A percentile compares a stretch with the other conserved stretches of the same genome.
Conservation (phyloP, 2,888 invertebrate genomes). For the Abrostola tripartita region DNA sequence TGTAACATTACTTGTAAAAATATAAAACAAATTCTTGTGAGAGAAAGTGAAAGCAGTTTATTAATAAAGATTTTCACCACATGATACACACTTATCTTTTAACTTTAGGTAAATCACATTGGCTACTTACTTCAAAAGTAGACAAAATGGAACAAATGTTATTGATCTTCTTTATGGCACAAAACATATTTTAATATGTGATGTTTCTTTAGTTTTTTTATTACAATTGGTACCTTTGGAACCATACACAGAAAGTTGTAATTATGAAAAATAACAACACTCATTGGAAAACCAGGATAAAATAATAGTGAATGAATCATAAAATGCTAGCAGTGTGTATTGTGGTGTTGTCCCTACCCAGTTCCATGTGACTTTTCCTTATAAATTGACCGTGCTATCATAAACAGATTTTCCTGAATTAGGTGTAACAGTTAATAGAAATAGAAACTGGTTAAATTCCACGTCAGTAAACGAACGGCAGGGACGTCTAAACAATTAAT, state of each 20-base stretch:
- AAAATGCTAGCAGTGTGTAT: slow-evolving; percentile 12
- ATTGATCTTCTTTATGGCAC: too few species aligned
- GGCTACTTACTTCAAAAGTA: slow-evolving; percentile 19
- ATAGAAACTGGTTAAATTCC: neutral
- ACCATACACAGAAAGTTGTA: neutral
- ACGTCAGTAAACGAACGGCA: neutral
- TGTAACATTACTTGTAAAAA: too few species aligned
- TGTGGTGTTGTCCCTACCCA: neutral
- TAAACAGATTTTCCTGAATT: slow-evolving; percentile 19
- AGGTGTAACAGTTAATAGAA: neutral
- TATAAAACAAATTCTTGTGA: too few species aligned
- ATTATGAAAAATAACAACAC: neutral
- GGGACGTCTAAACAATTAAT: slow-evolving; percentile 7
- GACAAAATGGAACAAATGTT: neutral
- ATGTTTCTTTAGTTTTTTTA: neutral
- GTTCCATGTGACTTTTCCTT: slow-evolving; percentile 33
- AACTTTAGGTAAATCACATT: slow-evolving; percentile 28
- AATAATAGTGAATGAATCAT: slow-evolving; percentile 37
- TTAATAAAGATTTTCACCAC: neutral
- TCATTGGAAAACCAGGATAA: neutral
- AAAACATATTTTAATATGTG: too few species aligned
- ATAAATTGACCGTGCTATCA: slow-evolving; percentile 13
- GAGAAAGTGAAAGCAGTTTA: neutral
- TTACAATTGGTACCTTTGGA: neutral
- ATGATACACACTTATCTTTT: neutral